Conservation (phyloP, 2,888 invertebrate species). For the Brachyptera putata region DNA sequence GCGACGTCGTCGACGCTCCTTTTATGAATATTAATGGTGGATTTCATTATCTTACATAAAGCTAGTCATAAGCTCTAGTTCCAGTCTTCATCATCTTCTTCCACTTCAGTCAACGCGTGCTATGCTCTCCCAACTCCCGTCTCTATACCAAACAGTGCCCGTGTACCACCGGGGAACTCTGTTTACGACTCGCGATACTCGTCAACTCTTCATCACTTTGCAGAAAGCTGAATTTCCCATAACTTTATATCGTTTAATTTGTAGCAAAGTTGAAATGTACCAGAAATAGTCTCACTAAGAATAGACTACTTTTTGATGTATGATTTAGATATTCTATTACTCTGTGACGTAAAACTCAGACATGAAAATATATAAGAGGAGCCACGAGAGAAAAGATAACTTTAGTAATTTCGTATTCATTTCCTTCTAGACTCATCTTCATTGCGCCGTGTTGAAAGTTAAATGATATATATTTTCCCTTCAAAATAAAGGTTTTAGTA, state of each 20-base stretch:
- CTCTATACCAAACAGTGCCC: neutral
- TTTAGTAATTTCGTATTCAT: too few relatives aligned
- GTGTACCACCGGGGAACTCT: slow-evolving; percentile 9
- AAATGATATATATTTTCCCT: too few relatives aligned
- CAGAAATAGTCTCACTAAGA: neutral
- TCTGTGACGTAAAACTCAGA: too few relatives aligned
- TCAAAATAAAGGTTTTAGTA: too few relatives aligned
- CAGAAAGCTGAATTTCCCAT: neutral
- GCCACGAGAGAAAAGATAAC: too few relatives aligned
- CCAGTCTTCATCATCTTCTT: slow-evolving; percentile 20
- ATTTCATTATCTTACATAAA: slow-evolving; percentile 23
- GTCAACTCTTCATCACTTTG: slow-evolving; percentile 11
- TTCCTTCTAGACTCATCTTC: too few relatives aligned
- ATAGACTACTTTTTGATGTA: neutral
- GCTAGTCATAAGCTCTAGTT: slow-evolving; percentile 23
- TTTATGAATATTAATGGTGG: slow-evolving; percentile 22
- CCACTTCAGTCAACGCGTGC: slow-evolving; percentile 18
- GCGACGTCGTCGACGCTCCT: neutral
- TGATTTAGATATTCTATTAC: neutral
- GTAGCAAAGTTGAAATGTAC: neutral
- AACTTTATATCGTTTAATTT: slow-evolving; percentile 18
- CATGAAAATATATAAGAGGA: too few relatives aligned
- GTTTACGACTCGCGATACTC: slow-evolving; percentile 14
- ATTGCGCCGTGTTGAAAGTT: too few relatives aligned
- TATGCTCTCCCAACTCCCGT: neutral